These are phyloP conservation scores for Columba livia DNA, from an alignment of 2,113 vertebrate species.

Conservation along the genomic window DNA sequence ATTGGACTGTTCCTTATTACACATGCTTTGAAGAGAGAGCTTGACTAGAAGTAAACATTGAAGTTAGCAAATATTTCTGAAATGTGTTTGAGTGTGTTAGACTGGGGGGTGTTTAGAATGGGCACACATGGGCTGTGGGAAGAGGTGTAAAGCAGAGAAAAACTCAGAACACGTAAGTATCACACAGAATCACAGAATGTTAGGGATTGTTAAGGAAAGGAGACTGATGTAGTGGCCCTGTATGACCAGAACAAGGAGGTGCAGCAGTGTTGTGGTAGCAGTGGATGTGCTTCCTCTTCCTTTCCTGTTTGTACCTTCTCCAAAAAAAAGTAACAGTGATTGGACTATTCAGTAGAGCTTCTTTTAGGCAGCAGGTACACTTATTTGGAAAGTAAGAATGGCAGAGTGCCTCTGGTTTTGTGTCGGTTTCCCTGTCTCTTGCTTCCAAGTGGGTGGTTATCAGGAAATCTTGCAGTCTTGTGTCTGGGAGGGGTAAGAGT, in stretches of 20 bases:
- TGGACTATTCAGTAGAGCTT: neutral
- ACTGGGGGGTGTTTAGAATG: neutral
- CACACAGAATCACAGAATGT: too few relatives aligned
- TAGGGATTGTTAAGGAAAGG: neutral
- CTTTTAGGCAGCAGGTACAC: neutral
- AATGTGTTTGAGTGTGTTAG: neutral
- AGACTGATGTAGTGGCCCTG: neutral
- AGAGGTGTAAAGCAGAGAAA: neutral
- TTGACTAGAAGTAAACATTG: neutral
- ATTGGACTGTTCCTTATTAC: neutral
- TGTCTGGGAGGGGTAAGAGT: neutral
- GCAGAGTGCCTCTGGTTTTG: neutral
- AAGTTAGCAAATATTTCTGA: neutral
- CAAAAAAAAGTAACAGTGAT: neutral
- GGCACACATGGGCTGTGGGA: accelerated
- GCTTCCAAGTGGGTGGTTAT: constrained; percentile 16
- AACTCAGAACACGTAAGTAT: accelerated
- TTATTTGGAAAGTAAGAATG: neutral
- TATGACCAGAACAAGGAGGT: neutral
- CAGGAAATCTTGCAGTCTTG: neutral
- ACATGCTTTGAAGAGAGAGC: neutral
- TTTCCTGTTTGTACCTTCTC: neutral
- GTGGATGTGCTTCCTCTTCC: neutral
- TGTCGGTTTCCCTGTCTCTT: neutral
- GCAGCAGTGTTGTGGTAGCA: neutral